Evolutionary conservation across 2,797 vertebrate genomes (phyloP), one percentile per base, ranked within the genome.

Genomic region (Pyrocephalus nanus): DNA sequence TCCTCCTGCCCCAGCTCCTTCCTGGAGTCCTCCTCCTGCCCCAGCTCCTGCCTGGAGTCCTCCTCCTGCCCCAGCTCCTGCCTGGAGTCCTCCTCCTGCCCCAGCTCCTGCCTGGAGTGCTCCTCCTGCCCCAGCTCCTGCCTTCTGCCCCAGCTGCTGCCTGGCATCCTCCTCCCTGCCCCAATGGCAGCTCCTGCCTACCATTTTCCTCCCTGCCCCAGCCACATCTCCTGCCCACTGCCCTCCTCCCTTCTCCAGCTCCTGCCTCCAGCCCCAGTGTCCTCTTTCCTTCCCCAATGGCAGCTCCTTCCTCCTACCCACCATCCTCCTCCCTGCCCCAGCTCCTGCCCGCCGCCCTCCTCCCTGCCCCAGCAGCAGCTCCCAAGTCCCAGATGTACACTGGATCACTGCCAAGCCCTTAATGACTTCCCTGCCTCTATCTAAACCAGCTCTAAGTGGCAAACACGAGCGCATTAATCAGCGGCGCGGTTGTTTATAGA

Each of bases 371-470:
- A 54, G 88, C 21, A 8, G 65, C 89, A 40, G 67, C 55, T 90
- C 80, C 60, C 90, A 88, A 98, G 97, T 86, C 84, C 95, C 96
- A 96, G 87, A 94, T 79, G 97, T 82, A 97, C 95, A 91, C 19
- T 97, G 98, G 98, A 96, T 62, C 20, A 55, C 79, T 78, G 98
- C 98, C 98, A 98, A 96, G 92, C 97, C 95, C 97, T 93, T 98
- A 98, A 98, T 97, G 93, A 97, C 97, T 96, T 97, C 92, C 95
- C 95, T 93, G 95, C 88, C 88, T 97, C 96, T 88, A 72, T 88
- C 90, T 72, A 75, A 42, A 85, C 89, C 65, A 81, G 91, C 78
- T 73, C 93, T 69, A 88, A 96, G 94, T 21, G 93, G 96, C 79
- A 94, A 96, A 97, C 80, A 78, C 7, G 25, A 50, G 83, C 32